A percentile compares a stretch with the other conserved stretches of the same genome.
These are phyloP conservation scores for Glaucopsyche alexis DNA, from an alignment of 2,888 invertebrate genomes.

Conservation along the genomic window DNA sequence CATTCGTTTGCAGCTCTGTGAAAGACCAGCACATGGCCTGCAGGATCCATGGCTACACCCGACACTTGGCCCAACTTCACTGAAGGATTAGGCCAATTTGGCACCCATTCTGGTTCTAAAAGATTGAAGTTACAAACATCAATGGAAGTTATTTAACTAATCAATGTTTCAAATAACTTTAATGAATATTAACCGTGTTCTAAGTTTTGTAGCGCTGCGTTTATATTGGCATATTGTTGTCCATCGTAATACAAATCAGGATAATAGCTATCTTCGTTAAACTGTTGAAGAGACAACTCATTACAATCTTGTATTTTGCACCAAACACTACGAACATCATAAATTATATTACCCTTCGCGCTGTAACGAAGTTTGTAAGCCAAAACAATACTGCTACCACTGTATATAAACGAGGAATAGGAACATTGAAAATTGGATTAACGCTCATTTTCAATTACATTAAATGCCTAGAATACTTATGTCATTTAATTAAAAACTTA, in stretches of 20 bases:
- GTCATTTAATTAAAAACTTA: not conserved
- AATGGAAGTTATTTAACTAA: constrained; percentile 20
- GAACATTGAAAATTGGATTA: not conserved
- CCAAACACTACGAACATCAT: not conserved
- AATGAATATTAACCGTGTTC: constrained; percentile 52
- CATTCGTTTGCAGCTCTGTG: constrained; percentile 87
- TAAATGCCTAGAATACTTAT: not conserved
- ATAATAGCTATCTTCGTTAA: constrained; percentile 55
- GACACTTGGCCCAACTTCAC: constrained; percentile 86
- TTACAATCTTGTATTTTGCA: not conserved
- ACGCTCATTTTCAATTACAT: constrained; percentile 7
- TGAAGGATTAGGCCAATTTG: constrained; percentile 77
- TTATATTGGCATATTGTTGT: constrained; percentile 49
- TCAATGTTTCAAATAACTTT: not conserved
- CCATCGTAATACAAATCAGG: constrained; percentile 50
- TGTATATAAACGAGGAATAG: constrained; percentile 20
- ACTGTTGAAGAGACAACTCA: constrained; percentile 45
- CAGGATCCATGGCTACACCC: constrained; percentile 87
- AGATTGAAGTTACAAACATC: constrained; percentile 11
- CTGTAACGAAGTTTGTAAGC: constrained; percentile 41
- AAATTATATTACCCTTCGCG: constrained; percentile 52
- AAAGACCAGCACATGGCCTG: constrained; percentile 88
- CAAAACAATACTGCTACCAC: constrained; percentile 42
- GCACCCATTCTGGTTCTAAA: constrained; percentile 76
- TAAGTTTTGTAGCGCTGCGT: constrained; percentile 55